A percentile compares a stretch with the other conserved stretches of the same genome.
Conservation (phyloP, 2,888 invertebrate species). For the Carterocephalus palaemon region DNA sequence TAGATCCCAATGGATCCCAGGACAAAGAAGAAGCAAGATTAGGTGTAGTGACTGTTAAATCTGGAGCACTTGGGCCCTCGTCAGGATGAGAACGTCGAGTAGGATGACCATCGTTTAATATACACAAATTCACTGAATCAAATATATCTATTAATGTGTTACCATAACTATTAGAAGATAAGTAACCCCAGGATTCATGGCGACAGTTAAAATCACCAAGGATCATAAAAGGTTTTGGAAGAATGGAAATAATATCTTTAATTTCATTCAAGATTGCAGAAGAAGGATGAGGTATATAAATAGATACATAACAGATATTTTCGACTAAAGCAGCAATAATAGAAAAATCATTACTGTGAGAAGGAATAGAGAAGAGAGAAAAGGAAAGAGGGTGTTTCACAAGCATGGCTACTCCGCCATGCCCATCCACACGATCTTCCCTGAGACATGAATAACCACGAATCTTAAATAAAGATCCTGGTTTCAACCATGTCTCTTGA, state of each 20-base stretch:
- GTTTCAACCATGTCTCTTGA: slow-evolving; percentile 27
- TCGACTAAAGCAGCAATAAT: slow-evolving; percentile 2
- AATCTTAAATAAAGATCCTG: slow-evolving; percentile 19
- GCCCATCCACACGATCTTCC: slow-evolving; percentile 26
- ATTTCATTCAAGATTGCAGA: neutral
- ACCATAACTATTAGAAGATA: slow-evolving; percentile 2
- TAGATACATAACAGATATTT: slow-evolving; percentile 9
- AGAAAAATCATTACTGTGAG: neutral
- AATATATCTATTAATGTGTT: neutral
- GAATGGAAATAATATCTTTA: slow-evolving; percentile 1
- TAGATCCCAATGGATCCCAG: neutral
- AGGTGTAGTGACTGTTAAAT: neutral
- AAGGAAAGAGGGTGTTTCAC: slow-evolving; percentile 11
- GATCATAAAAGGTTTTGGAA: slow-evolving; percentile 8
- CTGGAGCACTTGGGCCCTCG: slow-evolving; percentile 1
- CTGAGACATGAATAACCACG: slow-evolving; percentile 31
- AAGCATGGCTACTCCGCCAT: slow-evolving; percentile 17
- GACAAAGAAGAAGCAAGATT: neutral
- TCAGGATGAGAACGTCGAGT: slow-evolving; percentile 3
- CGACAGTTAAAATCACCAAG: slow-evolving; percentile 16
- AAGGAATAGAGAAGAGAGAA: neutral
- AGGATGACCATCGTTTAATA: slow-evolving; percentile 11
- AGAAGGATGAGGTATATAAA: slow-evolving; percentile 12
- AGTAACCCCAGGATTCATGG: slow-evolving; percentile 14
- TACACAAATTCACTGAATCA: slow-evolving; percentile 11